Evolutionary conservation across 23 tunicate species (phyloP), one percentile per base, ranked within the genome.

Genomic region (Oikopleura dioica): DNA sequence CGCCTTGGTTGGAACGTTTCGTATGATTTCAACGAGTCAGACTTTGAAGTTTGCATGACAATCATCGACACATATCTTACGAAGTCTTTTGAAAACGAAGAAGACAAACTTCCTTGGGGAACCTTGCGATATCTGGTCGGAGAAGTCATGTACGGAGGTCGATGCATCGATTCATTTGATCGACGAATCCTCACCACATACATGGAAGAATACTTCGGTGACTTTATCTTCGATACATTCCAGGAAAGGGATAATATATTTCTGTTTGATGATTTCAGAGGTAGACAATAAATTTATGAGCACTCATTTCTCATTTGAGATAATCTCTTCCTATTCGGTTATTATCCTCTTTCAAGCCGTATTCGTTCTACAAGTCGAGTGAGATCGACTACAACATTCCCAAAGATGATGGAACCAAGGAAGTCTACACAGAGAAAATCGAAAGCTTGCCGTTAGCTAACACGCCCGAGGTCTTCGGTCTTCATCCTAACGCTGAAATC

Each of bases 101-200:
- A 94, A 69, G 99, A 94, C 0, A 86, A 82, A 76, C 80, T 94
- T 37, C 99, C 99, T 35, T 94, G 99, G 99, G 88, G 95, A 12
- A 86, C 99, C 1, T 85, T 94, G 36, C 83, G 87, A 58, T 94
- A 94, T 77, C 78, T 94, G 72, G 84, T 94, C 38, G 99, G 99
- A 76, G 99, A 94, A 87, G 99, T 94, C 36, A 94, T 94, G 99
- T 94, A 94, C 81, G 99, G 99, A 1, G 99, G 99, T 4, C 79
- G 99, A 26, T 92, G 88, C 16, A 94, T 94, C 36, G 99, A 94
- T 36, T 81, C 81, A 37, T 94, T 86, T 76, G 99, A 94, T 67
- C 76, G 99, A 30, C 77, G 99, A 29, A 87, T 94, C 38, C 80
- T 94, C 69, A 94, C 95, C 1, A 94, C 99, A 29, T 94, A 94